Evolutionary conservation across 2,113 vertebrate genomes (phyloP).

Genomic region (Coptodon bakossiorum): DNA sequence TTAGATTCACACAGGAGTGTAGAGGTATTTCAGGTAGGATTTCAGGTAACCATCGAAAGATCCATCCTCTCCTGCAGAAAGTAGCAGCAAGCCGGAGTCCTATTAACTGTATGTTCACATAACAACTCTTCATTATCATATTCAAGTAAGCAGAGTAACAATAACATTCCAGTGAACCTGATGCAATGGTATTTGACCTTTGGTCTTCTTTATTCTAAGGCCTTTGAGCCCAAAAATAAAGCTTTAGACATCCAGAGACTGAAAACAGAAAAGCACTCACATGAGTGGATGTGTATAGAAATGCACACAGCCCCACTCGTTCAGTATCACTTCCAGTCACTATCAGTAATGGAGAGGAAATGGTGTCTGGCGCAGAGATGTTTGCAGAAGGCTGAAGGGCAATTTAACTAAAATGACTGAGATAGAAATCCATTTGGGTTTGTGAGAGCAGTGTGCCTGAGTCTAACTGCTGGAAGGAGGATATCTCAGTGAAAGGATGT

Average conservation of each 20-base stretch:
- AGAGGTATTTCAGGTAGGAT: not conserved
- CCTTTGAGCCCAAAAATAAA: not conserved
- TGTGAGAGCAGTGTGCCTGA: not conserved
- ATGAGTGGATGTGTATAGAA: not conserved
- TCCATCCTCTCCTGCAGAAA: not conserved
- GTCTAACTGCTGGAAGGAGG: not conserved
- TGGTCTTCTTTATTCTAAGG: rapidly evolving
- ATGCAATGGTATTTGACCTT: not conserved
- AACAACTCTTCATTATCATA: not conserved
- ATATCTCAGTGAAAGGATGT: not conserved
- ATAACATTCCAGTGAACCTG: not conserved
- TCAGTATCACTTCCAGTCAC: slow-evolving; percentile 2
- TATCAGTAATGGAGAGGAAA: slow-evolving; percentile 21
- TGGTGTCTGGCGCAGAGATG: slow-evolving; percentile 21
- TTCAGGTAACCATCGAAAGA: not conserved
- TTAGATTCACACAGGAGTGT: not conserved
- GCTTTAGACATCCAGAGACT: not conserved
- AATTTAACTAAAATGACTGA: slow-evolving; percentile 38
- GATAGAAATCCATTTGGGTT: slow-evolving; percentile 37
- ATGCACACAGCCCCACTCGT: not conserved
- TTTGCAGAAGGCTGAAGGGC: slow-evolving; percentile 33
- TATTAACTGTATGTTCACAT: not conserved
- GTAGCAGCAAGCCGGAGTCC: not conserved
- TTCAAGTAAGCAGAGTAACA: not conserved
- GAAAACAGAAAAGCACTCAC: not conserved